A percentile compares a stretch with the other conserved stretches of the same genome.
phyloP scores from a whole-genome alignment of 2,113 vertebrate species.

The Halcyon senegalensis region DNA sequence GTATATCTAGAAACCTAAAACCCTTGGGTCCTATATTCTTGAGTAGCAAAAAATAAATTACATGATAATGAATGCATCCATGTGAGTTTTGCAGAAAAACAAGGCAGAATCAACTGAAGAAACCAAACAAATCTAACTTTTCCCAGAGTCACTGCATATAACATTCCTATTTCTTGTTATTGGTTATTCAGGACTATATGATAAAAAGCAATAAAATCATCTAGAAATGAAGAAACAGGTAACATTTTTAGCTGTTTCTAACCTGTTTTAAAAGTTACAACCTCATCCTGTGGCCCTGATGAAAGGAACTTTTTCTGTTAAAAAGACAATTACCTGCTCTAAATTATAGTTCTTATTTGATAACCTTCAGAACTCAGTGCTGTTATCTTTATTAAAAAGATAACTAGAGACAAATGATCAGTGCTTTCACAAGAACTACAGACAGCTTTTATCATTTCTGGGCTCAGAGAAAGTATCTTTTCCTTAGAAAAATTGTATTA shows the following conservation, averaged over 20 bases:
- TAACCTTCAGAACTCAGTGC: neutral
- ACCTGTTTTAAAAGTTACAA: neutral
- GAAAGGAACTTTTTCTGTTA: neutral
- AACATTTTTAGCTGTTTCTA: neutral
- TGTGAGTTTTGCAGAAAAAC: neutral
- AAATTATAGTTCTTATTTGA: neutral
- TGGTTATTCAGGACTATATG: neutral
- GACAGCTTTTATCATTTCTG: neutral
- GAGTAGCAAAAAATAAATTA: neutral
- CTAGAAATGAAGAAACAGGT: neutral
- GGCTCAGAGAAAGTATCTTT: neutral
- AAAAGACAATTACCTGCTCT: neutral
- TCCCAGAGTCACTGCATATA: neutral
- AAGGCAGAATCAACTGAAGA: neutral
- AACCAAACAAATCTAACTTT: neutral
- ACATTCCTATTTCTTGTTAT: neutral
- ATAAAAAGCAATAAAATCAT: neutral
- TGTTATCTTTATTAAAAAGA: neutral
- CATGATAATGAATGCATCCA: neutral
- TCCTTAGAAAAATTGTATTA: neutral
- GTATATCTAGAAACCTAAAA: neutral
- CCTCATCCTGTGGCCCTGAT: no score
- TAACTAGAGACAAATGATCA: neutral
- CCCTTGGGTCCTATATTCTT: neutral
- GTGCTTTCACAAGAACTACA: neutral